Evolutionary conservation across 2,888 invertebrate genomes (phyloP), one percentile per base, ranked within the genome.

Genomic region (Nemoura dubitans): DNA sequence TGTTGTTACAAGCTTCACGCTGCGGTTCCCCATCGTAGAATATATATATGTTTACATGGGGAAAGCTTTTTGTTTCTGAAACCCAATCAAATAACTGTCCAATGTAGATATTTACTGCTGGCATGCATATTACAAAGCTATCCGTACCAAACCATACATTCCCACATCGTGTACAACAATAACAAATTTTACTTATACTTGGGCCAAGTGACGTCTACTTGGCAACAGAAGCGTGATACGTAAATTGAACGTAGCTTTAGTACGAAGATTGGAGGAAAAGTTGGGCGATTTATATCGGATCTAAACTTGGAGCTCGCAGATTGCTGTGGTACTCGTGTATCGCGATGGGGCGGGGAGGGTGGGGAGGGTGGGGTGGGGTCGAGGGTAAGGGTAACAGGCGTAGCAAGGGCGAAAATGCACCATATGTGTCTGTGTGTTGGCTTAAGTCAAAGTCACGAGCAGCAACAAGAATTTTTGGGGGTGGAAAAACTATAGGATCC

Each of bases 21-120:
- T 83, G 83, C 42, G 59, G 59, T 59, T 59, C 14, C 16, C 59
- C 59, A 21, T 59, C 59, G 59, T 59, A 21, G 59, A 59, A 59
- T 59, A 36, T n/a, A 83, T 26, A 82, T 82, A 82, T n/a, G 36
- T 36, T 6, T 36, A 36, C 10, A 36, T 6, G 7, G 83, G 76
- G 21, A 42, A 42, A 43, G 85, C 85, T 82, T 86, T 86, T 87
- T 87, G 87, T 87, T 87, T 86, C 84, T 85, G 86, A 87, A 87
- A 86, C 86, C 87, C 86, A 87, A 87, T 87, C 87, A 87, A 87
- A 87, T 87, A 87, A 86, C 87, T 87, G 87, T 87, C 87, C 85
- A 43, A 77, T 77, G 83, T 86, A 85, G 86, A 87, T 87, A 87
- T 87, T 87, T 87, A 87, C 87, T 86, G 85, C 87, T n/a, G 30